Conservation (phyloP, 2,888 invertebrate species). For the Xestia xanthographa region DNA sequence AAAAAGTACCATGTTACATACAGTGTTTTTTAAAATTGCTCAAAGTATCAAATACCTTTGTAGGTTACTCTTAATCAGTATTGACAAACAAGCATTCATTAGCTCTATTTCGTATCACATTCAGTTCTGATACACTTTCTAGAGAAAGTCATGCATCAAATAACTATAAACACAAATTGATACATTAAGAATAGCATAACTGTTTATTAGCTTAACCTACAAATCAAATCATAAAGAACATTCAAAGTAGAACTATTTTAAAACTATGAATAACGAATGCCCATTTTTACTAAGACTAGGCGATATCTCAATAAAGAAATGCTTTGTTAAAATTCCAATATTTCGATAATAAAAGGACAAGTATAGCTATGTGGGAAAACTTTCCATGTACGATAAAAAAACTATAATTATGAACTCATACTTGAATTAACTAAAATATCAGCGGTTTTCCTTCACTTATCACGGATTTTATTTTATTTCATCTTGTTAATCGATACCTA, state of each 20-base stretch:
- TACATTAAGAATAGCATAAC: not conserved
- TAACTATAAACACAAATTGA: slow-evolving; percentile 6
- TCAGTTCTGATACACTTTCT: slow-evolving; percentile 42
- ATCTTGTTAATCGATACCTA: not conserved
- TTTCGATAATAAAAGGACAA: no score
- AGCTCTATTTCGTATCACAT: slow-evolving; percentile 1
- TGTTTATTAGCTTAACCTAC: slow-evolving; percentile 23
- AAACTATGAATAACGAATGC: not conserved
- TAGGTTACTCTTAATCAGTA: not conserved
- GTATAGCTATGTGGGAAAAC: no score
- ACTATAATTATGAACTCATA: not conserved
- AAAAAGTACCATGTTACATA: not conserved
- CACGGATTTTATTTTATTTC: not conserved
- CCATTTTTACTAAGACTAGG: not conserved
- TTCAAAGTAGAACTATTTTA: slow-evolving; percentile 6
- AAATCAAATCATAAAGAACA: slow-evolving; percentile 9
- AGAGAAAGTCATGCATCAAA: slow-evolving; percentile 47
- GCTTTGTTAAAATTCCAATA: not conserved
- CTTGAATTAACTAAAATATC: not conserved
- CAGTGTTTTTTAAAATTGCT: not conserved
- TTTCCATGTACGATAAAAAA: no score
- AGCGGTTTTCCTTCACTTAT: not conserved
- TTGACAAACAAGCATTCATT: slow-evolving; percentile 9
- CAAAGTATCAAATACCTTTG: not conserved
- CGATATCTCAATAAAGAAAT: not conserved